Evolutionary conservation across 2,888 invertebrate species (phyloP).

Genomic region (Oxycera nigricornis): DNA sequence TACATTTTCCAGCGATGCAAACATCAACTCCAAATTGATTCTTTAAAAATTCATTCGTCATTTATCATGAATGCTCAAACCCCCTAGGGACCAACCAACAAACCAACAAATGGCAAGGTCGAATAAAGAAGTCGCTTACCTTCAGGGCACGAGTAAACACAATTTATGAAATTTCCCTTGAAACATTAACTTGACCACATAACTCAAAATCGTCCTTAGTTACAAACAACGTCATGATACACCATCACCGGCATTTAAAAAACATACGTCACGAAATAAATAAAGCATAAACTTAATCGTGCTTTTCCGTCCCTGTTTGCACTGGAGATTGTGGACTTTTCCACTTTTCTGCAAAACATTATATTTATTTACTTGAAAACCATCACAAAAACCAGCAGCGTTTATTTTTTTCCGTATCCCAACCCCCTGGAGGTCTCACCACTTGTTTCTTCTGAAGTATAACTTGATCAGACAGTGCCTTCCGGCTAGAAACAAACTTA

Average conservation of each 20-base stretch:
- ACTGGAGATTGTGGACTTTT: neutral
- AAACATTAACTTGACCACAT: neutral
- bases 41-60: too few relatives aligned
- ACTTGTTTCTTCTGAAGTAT: neutral
- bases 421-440: neutral
- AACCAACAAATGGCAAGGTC: too few relatives aligned
- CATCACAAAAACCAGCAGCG: neutral
- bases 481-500: conserved; percentile 24
- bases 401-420: neutral
- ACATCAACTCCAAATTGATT: too few relatives aligned
- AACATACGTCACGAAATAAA: neutral
- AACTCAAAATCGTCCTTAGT: neutral
- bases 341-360: neutral
- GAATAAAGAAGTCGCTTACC: too few relatives aligned
- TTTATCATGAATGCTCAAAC: too few relatives aligned
- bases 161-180: neutral
- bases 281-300: conserved; percentile 14
- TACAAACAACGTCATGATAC: neutral
- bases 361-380: conserved; percentile 8
- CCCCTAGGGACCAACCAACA: too few relatives aligned
- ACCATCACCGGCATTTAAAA: neutral
- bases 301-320: neutral
- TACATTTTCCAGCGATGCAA: too few relatives aligned
- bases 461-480: conserved; percentile 26
- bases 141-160: neutral